Evolutionary conservation across 1,140 invertebrate species (phyloP).

Genomic region (Trichonephila clavata): DNA sequence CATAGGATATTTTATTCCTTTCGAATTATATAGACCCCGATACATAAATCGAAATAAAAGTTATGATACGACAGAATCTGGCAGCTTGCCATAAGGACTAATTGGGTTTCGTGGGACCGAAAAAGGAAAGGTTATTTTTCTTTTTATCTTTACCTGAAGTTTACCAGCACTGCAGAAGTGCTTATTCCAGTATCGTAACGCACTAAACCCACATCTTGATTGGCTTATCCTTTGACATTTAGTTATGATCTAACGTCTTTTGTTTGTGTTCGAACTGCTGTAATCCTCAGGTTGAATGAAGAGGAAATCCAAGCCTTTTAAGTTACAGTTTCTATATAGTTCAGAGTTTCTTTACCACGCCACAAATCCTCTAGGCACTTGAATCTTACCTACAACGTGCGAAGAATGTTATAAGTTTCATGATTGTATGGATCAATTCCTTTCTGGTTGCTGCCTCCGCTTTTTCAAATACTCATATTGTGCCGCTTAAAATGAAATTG

Average conservation of each 20-base stretch:
- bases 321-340: not conserved
- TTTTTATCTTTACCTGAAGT: conserved; percentile 36
- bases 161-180: conserved; percentile 14
- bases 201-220: conserved; percentile 10
- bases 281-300: not conserved
- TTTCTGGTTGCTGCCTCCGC: not conserved
- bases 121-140: not conserved
- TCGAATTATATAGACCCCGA: not conserved
- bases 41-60: conserved; percentile 48
- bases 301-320: not conserved
- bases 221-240: conserved; percentile 48
- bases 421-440: not conserved
- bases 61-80: not conserved
- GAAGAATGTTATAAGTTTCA: not conserved
- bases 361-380: not conserved
- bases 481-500: not conserved
- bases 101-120: conserved; percentile 18
- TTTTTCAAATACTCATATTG: not conserved
- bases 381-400: not conserved
- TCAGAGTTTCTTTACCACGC: not conserved
- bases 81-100: conserved; percentile 31
- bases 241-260: conserved; percentile 42
- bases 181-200: conserved; percentile 12
- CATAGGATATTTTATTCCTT: not conserved
- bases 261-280: not conserved